Evolutionary conservation across 35 echinoderm and acorn worm genomes (phyloP).

Genomic region (Nesometra sesokonis): DNA sequence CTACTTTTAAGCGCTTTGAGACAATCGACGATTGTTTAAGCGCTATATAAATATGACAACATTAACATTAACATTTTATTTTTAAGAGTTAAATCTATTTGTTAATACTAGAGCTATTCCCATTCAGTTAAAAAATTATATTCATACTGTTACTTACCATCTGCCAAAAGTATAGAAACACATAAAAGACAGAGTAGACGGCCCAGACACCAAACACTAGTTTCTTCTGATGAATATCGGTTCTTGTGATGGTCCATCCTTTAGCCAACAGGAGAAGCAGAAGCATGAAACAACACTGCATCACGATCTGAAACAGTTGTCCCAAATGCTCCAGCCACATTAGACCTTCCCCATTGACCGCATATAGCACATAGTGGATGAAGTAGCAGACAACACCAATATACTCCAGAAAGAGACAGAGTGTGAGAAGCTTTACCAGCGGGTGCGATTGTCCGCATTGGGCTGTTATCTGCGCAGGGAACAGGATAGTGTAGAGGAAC

Average conservation of each 20-base stretch:
- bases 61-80: too few relatives aligned
- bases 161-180: background rate
- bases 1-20: too few relatives aligned
- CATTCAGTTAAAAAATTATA: too few relatives aligned
- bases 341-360: background rate
- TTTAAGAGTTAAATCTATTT: too few relatives aligned
- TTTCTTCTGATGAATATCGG: constrained; percentile 3
- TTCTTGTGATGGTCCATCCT: constrained; percentile 7
- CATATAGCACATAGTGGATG: background rate
- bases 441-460: background rate
- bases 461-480: background rate
- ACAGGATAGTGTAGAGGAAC: background rate
- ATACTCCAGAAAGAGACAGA: constrained; percentile 6
- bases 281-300: constrained; percentile 9
- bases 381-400: background rate
- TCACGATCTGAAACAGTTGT: background rate
- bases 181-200: background rate
- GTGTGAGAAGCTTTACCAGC: background rate
- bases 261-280: constrained; percentile 3
- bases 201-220: background rate
- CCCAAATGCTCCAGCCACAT: background rate
- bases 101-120: too few relatives aligned
- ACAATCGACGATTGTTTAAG: too few relatives aligned
- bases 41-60: too few relatives aligned
- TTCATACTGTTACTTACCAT: background rate